phyloP scores from a whole-genome alignment of 35 echinoderm and acorn worm genomes.

The Hemicentrotus pulcherrimus region DNA sequence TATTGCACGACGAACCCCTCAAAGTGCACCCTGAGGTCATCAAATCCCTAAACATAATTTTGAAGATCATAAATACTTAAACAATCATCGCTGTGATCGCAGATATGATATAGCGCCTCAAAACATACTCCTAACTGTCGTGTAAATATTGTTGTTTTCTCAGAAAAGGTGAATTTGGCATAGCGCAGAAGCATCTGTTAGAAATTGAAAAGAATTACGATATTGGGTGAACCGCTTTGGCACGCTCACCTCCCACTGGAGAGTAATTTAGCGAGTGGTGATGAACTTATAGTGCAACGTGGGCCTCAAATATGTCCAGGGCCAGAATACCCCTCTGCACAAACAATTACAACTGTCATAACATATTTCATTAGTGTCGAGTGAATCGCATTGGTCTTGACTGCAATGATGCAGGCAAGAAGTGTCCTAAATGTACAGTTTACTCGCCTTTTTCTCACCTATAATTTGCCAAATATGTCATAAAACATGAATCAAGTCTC shows the following conservation, averaged over 20 bases:
- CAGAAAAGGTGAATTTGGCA: neutral
- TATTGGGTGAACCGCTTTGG: neutral
- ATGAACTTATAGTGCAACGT: neutral
- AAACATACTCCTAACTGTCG: neutral
- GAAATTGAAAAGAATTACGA: neutral
- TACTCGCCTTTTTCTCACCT: too few relatives aligned
- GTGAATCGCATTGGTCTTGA: neutral
- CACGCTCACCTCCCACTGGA: neutral
- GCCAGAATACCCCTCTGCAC: neutral
- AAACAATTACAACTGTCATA: constrained; percentile 19
- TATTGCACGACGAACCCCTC: neutral
- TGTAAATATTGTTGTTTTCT: neutral
- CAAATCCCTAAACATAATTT: neutral
- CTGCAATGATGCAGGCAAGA: too few relatives aligned
- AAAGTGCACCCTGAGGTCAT: neutral
- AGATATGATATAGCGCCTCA: neutral
- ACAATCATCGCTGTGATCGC: too few relatives aligned
- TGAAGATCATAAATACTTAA: neutral
- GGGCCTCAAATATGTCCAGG: neutral
- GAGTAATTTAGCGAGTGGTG: neutral
- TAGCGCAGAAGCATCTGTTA: neutral
- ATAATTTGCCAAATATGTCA: too few relatives aligned
- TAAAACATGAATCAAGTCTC: too few relatives aligned
- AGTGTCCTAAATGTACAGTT: too few relatives aligned
- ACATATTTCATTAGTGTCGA: neutral